A percentile compares a stretch with the other conserved stretches of the same genome.
Evolutionary conservation across 2,797 vertebrate species (phyloP).

Genomic region (Melanotaenia boesemani): DNA sequence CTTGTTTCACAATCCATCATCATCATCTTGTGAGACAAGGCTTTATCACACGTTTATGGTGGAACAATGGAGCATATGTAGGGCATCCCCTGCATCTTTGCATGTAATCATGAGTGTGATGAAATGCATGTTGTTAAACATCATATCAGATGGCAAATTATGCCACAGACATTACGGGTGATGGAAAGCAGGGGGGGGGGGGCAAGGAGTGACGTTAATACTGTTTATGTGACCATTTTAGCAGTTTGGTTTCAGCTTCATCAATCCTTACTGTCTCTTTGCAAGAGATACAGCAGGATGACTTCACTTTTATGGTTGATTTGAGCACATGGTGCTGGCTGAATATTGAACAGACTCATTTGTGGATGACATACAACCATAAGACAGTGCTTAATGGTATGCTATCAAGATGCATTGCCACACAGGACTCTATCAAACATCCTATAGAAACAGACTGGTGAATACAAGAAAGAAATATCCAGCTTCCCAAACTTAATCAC

Average conservation of each 20-base stretch:
- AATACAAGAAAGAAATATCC: not conserved
- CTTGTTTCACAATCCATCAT: constrained; percentile 56
- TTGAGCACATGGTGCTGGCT: not conserved
- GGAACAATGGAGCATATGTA: constrained; percentile 42
- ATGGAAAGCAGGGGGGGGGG: not conserved
- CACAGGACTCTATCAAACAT: not conserved
- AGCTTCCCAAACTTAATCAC: no score
- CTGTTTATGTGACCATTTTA: constrained; percentile 18
- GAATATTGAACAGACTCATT: constrained; percentile 10
- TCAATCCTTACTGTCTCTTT: constrained; percentile 1
- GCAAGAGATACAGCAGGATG: not conserved
- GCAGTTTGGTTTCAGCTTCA: constrained; percentile 18
- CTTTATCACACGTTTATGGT: constrained; percentile 41
- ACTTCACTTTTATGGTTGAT: not conserved
- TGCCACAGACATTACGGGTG: constrained; percentile 16
- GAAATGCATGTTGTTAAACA: constrained; percentile 22
- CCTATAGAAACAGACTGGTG: not conserved
- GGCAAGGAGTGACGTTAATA: not conserved
- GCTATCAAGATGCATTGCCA: not conserved
- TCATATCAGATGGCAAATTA: constrained; percentile 20
- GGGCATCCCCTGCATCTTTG: constrained; percentile 39
- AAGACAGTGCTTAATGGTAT: not conserved
- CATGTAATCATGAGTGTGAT: constrained; percentile 36
- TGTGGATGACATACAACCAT: not conserved
- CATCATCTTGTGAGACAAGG: constrained; percentile 52